Evolutionary conservation across 2,797 vertebrate species (phyloP), one percentile per base, ranked within the genome.

Genomic region (Acrossocheilus fasciatus): DNA sequence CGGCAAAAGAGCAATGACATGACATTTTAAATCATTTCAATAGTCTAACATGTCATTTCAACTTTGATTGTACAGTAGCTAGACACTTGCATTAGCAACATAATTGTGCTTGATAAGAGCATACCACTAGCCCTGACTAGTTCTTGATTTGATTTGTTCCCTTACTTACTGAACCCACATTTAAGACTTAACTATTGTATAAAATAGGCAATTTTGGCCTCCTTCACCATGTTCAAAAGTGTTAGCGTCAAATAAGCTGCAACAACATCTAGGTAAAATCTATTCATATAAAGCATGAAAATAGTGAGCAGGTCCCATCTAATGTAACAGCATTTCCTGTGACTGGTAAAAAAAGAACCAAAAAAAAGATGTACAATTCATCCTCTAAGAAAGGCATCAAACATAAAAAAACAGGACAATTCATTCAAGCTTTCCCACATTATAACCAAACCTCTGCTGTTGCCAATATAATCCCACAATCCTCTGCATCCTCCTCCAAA

Each of bases 81-180:
- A 64, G n/a, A 62, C 52, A 73, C 18, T 57, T 23, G 6, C 11
- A 77, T 73, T 45, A 64, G 70, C 41, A 64, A 83, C 54, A 62
- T 64, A 57, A 83, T 18, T 75, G 17, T 83, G 69, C 68, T 82
- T 20, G 23, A 43, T 57, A 20, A 15, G 54, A 41, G 26, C 17
- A 41, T 30, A 75, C 12, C n/a, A 15, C 52, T 45, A 45, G 52
- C 10, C 17, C 17, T 36, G 54, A 34, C 45, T 45, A 47, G 8
- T 18, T 50, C 34, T 75, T 50, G 20, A 62, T 83, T 62, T 83
- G 43, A 62, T 84, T 64, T 83, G 72, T 76, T 84, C 72, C 57
- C 43, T 39, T 66, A 74, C 41, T 74, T 45, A 84, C 14, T n/a
- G 12, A 30, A 74, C 70, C 54, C 41, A 52, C 30, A 66, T 66